A percentile compares a stretch with the other conserved stretches of the same genome.
Evolutionary conservation across 2,113 vertebrate species (phyloP).

Genomic region (Scatophagus argus): DNA sequence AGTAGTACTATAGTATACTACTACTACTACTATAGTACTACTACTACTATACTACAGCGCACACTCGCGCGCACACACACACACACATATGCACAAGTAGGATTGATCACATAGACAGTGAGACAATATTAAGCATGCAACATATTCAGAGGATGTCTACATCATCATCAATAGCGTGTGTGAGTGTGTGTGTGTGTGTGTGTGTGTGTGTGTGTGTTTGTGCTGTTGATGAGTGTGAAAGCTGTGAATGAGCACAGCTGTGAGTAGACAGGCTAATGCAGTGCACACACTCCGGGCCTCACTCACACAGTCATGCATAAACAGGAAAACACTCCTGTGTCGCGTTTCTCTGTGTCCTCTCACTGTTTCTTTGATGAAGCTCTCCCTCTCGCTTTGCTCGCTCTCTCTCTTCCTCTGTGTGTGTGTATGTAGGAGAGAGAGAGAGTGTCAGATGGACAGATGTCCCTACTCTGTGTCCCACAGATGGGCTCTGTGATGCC

Average conservation of each 20-base stretch:
- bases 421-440: background rate
- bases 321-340: background rate
- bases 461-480: constrained; percentile 67
- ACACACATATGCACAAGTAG: background rate
- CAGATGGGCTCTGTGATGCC: constrained; percentile 72
- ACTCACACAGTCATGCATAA: constrained; percentile 17
- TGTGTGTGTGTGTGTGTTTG: constrained; percentile 21
- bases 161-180: constrained; percentile 5
- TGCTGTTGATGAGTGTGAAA: constrained; percentile 40
- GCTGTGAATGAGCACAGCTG: constrained; percentile 68
- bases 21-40: background rate
- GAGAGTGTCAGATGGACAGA: constrained; percentile 60
- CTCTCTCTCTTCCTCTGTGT: background rate
- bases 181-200: constrained; percentile 22
- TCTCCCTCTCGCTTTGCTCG: too few relatives aligned
- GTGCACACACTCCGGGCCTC: background rate
- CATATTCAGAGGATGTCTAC: background rate
- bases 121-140: background rate
- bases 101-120: background rate
- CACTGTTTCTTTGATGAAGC: constrained; percentile 37
- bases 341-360: constrained; percentile 5
- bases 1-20: too few relatives aligned
- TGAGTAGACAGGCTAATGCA: constrained; percentile 25
- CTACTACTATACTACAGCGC: background rate
- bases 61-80: background rate